Percentiles rank a stretch among this genome's conserved stretches.
These are phyloP conservation scores for Uloborus plumipes DNA, from an alignment of 2,888 invertebrate species.

Conservation along the genomic window DNA sequence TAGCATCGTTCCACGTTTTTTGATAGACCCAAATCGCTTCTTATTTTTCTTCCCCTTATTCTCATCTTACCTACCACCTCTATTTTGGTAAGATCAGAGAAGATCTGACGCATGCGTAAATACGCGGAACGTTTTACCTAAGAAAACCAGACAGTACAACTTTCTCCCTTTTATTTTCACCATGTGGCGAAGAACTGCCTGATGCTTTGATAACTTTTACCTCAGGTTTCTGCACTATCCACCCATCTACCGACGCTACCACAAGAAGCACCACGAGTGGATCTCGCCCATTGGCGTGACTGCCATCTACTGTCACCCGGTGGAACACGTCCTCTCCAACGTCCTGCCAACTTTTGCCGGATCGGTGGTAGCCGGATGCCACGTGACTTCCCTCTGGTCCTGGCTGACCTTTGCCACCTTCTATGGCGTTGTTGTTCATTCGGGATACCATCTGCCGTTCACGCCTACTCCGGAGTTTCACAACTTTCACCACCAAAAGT, in stretches of 20 bases:
- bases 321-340: conserved; percentile 82
- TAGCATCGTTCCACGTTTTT: too few relatives aligned
- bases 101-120: too few relatives aligned
- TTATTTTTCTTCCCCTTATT: too few relatives aligned
- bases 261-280: conserved; percentile 91
- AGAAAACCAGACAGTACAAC: too few relatives aligned
- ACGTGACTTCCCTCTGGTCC: conserved; percentile 74
- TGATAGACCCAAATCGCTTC: too few relatives aligned
- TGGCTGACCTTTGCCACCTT: conserved; percentile 84
- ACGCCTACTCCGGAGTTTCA: conserved; percentile 88
- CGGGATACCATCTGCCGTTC: conserved; percentile 89
- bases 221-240: conserved; percentile 81
- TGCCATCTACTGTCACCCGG: conserved; percentile 85
- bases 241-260: conserved; percentile 82
- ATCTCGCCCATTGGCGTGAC: conserved; percentile 86
- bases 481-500: conserved; percentile 88
- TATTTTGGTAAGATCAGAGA: too few relatives aligned
- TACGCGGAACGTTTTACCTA: too few relatives aligned
- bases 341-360: conserved; percentile 81
- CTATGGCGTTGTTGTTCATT: conserved; percentile 85
- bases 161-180: too few relatives aligned
- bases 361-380: conserved; percentile 69
- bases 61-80: too few relatives aligned
- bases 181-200: too few relatives aligned
- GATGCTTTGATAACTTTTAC: conserved; percentile 54